A percentile compares a stretch with the other conserved stretches of the same genome.
Conservation (phyloP, 2,113 vertebrate species). For the Ciconia maguari region DNA sequence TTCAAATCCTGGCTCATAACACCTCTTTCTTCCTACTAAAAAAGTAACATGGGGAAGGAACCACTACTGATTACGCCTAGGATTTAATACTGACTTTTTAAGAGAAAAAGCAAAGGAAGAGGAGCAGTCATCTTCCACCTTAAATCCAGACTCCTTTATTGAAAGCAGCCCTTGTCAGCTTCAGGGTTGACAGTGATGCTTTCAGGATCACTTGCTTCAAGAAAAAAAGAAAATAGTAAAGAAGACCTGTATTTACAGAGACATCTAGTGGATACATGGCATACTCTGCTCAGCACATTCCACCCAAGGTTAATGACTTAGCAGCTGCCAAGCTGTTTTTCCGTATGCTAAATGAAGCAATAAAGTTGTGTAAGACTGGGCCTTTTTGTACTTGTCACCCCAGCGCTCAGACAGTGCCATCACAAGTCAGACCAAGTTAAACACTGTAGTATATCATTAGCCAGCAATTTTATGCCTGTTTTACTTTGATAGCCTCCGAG, state of each 20-base stretch:
- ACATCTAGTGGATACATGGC: constrained; percentile 27
- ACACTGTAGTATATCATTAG: background rate
- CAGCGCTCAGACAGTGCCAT: background rate
- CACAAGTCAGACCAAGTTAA: background rate
- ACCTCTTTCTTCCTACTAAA: background rate
- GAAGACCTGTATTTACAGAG: background rate
- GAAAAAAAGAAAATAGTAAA: background rate
- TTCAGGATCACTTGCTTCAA: background rate
- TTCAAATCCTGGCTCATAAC: background rate
- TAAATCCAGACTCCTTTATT: background rate
- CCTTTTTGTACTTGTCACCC: background rate
- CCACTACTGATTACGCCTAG: background rate
- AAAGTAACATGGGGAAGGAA: background rate
- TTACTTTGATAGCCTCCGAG: background rate
- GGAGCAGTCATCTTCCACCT: background rate
- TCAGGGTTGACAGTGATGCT: background rate
- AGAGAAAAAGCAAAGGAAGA: background rate
- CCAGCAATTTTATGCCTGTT: background rate
- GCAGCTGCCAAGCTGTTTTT: background rate
- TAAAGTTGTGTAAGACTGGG: background rate
- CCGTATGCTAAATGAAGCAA: background rate
- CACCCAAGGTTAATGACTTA: background rate
- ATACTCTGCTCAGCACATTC: background rate
- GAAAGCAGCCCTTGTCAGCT: background rate
- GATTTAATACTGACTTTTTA: background rate